phyloP scores from a whole-genome alignment of 2,797 vertebrate genomes.

The Manis pentadactyla region DNA sequence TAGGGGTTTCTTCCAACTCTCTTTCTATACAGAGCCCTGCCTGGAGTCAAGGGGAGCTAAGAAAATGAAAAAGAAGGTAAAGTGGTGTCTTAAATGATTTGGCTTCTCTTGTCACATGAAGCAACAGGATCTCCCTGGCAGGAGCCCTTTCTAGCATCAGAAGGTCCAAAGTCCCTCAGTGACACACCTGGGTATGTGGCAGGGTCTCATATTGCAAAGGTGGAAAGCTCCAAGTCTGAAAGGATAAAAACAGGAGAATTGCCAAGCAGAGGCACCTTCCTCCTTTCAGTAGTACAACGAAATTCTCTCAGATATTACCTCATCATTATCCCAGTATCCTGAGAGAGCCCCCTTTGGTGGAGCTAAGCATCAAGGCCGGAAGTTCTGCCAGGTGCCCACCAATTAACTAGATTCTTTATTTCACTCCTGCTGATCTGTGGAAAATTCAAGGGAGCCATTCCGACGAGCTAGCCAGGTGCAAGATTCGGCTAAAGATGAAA shows the following conservation, averaged over 20 bases:
- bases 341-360: not conserved
- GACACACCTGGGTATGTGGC: not conserved
- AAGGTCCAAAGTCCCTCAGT: not conserved
- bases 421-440: no score
- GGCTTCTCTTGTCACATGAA: not conserved
- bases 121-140: not conserved
- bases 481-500: not conserved
- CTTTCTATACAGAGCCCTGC: not conserved
- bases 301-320: not conserved
- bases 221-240: not conserved
- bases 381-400: not conserved
- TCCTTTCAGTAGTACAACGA: not conserved
- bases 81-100: not conserved
- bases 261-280: not conserved
- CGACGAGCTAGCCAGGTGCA: not conserved
- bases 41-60: not conserved
- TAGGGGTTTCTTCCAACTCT: not conserved
- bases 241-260: not conserved
- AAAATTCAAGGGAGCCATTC: not conserved
- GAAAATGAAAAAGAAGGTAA: conserved; percentile 33
- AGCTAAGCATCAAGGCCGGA: not conserved
- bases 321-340: not conserved
- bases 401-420: not conserved
- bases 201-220: not conserved
- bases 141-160: not conserved